Percentiles rank a stretch among this genome's conserved stretches.
Conservation (phyloP, 2,888 invertebrate genomes). For the Phasia obesa region DNA sequence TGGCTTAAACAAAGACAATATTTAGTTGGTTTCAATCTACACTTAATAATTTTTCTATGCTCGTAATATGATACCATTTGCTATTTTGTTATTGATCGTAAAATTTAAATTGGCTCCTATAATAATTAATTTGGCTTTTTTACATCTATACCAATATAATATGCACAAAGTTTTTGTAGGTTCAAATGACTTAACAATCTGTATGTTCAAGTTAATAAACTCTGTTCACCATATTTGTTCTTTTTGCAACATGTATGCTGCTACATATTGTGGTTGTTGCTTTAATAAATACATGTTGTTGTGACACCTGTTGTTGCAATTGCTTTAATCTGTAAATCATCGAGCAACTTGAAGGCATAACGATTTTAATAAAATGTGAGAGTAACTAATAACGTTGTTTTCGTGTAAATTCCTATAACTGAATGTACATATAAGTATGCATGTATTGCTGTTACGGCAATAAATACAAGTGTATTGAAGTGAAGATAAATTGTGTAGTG, state of each 20-base stretch:
- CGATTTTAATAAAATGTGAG: conserved; percentile 62
- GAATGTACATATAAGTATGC: too few relatives aligned
- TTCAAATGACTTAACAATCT: neutral
- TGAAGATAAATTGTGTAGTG: conserved; percentile 31
- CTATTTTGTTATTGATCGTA: too few relatives aligned
- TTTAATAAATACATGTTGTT: conserved; percentile 39
- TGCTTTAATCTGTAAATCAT: conserved; percentile 55
- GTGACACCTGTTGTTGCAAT: conserved; percentile 69
- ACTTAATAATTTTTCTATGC: neutral
- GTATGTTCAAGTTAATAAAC: conserved; percentile 5
- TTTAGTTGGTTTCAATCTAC: neutral
- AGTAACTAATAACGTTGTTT: conserved; percentile 60
- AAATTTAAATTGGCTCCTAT: neutral
- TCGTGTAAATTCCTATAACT: neutral
- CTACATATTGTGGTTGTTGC: conserved; percentile 20
- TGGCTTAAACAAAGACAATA: neutral
- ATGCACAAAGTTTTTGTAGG: neutral
- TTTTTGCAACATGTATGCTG: neutral
- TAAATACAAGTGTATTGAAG: neutral
- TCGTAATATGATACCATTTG: neutral
- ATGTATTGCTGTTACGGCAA: neutral
- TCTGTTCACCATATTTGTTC: neutral
- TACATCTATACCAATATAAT: neutral
- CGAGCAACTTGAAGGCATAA: conserved; percentile 38
- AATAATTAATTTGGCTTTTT: neutral